phyloP scores from a whole-genome alignment of 1,140 invertebrate species.

The Macrobrachium rosenbergii region DNA sequence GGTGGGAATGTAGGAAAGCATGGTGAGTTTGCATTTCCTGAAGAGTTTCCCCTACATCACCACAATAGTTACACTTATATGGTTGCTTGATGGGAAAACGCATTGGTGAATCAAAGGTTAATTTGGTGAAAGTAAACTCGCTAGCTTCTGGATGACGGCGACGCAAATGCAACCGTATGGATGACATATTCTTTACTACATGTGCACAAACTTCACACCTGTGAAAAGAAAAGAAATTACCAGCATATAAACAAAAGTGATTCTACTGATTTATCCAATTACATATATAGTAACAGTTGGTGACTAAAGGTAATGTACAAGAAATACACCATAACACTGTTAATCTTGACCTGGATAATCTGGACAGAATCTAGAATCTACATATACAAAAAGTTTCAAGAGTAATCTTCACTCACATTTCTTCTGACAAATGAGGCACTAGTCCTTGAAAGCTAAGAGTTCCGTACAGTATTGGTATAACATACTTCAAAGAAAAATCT shows the following conservation, averaged over 20 bases:
- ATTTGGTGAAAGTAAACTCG: constrained; percentile 48
- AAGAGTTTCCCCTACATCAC: constrained; percentile 54
- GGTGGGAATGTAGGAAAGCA: constrained; percentile 58
- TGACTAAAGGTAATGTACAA: too few relatives aligned
- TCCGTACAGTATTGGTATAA: too few relatives aligned
- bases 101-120: constrained; percentile 46
- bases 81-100: constrained; percentile 54
- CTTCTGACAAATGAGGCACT: too few relatives aligned
- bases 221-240: background rate
- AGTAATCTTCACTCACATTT: too few relatives aligned
- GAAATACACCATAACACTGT: too few relatives aligned
- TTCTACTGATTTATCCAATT: too few relatives aligned
- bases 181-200: constrained; percentile 52
- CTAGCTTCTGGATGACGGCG: constrained; percentile 53
- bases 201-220: constrained; percentile 60
- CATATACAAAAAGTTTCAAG: too few relatives aligned
- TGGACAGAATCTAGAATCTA: too few relatives aligned
- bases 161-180: constrained; percentile 42
- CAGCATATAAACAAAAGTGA: background rate
- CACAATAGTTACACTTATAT: constrained; percentile 63
- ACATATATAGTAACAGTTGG: too few relatives aligned
- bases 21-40: constrained; percentile 59
- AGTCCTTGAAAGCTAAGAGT: too few relatives aligned
- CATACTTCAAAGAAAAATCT: too few relatives aligned
- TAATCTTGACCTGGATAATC: too few relatives aligned